phyloP scores from a whole-genome alignment of 2,113 vertebrate genomes.

The Bambusicola thoracicus region DNA sequence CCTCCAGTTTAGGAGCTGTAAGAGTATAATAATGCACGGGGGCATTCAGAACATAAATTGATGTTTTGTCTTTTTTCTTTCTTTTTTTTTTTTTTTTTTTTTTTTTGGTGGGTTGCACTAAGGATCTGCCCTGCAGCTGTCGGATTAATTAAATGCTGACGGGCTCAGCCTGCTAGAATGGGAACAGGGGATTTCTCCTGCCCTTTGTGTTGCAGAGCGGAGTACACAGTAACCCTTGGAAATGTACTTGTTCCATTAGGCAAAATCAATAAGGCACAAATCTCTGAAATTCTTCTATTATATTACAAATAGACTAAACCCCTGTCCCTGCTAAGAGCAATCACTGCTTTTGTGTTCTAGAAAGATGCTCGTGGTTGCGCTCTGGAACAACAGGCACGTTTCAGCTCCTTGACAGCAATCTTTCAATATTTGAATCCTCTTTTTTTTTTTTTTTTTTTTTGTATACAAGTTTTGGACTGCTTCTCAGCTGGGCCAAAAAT shows the following conservation, averaged over 20 bases:
- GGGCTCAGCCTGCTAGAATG: not conserved
- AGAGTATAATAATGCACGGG: not conserved
- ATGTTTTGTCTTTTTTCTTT: slow-evolving; percentile 56
- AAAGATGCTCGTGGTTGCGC: not conserved
- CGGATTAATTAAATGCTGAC: slow-evolving; percentile 72
- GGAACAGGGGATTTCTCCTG: not conserved
- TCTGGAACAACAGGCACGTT: not conserved
- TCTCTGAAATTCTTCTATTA: slow-evolving; percentile 55
- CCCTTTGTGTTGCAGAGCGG: not conserved
- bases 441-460: too few relatives aligned
- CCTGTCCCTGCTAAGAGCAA: not conserved
- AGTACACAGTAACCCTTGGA: slow-evolving; percentile 45
- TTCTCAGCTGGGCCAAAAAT: not conserved
- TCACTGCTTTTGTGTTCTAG: not conserved
- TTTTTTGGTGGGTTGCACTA: not conserved
- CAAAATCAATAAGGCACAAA: slow-evolving; percentile 70
- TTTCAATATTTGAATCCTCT: not conserved
- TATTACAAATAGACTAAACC: slow-evolving; percentile 29
- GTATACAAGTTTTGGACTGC: not conserved
- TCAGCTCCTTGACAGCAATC: not conserved
- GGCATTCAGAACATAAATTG: slow-evolving; percentile 51
- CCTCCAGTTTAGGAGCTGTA: not conserved
- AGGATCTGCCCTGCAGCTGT: slow-evolving; percentile 63
- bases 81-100: slow-evolving; percentile 1
- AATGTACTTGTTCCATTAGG: slow-evolving; percentile 57